Evolutionary conservation across 2,888 invertebrate species (phyloP).

Genomic region (Drosophila sordidula): DNA sequence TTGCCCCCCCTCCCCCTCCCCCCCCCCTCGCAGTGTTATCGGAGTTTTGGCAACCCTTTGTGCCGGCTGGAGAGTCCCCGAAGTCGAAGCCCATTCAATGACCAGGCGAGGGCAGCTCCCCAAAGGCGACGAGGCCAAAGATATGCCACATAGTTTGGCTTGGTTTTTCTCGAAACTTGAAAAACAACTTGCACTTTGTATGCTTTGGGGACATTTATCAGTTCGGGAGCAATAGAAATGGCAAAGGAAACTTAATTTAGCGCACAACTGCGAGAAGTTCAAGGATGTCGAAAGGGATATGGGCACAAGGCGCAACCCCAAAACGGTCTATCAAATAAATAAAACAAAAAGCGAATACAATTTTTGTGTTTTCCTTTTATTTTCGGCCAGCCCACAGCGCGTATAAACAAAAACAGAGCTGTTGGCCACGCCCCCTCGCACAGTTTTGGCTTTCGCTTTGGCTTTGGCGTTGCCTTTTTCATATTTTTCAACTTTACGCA

Average conservation of each 20-base stretch:
- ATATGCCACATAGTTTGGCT: constrained; percentile 74
- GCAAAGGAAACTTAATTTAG: constrained; percentile 76
- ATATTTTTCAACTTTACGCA: constrained; percentile 74
- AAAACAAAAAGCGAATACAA: constrained; percentile 42
- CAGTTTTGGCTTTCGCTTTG: constrained; percentile 25
- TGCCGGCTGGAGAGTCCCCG: constrained; percentile 59
- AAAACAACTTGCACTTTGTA: constrained; percentile 79
- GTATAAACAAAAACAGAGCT: constrained; percentile 29
- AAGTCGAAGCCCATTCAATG: constrained; percentile 44
- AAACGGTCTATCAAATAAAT: constrained; percentile 77
- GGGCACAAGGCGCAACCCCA: constrained; percentile 57
- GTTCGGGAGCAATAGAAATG: constrained; percentile 38
- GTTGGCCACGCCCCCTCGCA: constrained; percentile 25
- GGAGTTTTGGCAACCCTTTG: constrained; percentile 46
- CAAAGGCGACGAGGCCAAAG: constrained; percentile 55
- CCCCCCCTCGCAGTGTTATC: constrained; percentile 23
- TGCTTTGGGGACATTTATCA: constrained; percentile 81
- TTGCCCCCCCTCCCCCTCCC: too few relatives aligned
- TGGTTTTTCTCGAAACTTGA: constrained; percentile 60
- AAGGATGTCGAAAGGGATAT: constrained; percentile 70
- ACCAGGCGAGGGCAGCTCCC: constrained; percentile 24
- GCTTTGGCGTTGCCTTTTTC: constrained; percentile 42
- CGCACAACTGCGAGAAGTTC: constrained; percentile 72
- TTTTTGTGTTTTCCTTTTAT: constrained; percentile 1
- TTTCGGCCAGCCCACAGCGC: constrained; percentile 12